phyloP scores from a whole-genome alignment of 2,797 vertebrate genomes.

The Siniperca obscura region DNA sequence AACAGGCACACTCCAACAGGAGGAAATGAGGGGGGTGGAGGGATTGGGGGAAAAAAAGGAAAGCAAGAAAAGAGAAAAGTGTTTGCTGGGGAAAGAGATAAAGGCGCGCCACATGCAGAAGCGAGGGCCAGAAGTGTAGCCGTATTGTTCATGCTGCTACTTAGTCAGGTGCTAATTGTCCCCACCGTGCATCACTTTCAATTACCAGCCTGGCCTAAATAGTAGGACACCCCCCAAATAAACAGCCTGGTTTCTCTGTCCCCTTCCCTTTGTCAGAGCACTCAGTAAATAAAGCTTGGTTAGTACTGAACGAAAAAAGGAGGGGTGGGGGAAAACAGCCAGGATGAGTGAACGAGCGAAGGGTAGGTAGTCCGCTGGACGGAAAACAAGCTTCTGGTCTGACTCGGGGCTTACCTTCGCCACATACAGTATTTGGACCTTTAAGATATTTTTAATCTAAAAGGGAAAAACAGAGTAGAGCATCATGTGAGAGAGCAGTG shows the following conservation, averaged over 20 bases:
- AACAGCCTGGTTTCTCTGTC: constrained; percentile 73
- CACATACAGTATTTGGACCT: constrained; percentile 86
- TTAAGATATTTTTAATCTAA: constrained; percentile 89
- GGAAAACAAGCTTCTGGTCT: constrained; percentile 61
- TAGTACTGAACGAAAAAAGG: constrained; percentile 76
- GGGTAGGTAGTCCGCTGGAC: constrained; percentile 63
- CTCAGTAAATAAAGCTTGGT: constrained; percentile 81
- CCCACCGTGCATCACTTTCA: constrained; percentile 80
- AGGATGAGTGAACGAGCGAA: constrained; percentile 78
- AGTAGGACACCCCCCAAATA: constrained; percentile 75
- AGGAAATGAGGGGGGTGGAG: constrained; percentile 67
- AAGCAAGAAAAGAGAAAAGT: constrained; percentile 74
- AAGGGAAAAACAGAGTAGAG: constrained; percentile 83
- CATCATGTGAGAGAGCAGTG: constrained; percentile 78
- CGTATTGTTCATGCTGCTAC: constrained; percentile 87
- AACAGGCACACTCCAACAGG: constrained; percentile 87
- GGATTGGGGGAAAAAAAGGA: background rate
- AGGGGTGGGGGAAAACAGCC: constrained; percentile 55
- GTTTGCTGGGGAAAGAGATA: constrained; percentile 80
- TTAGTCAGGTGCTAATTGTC: constrained; percentile 86
- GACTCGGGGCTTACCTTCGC: constrained; percentile 91
- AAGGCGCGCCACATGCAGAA: constrained; percentile 87
- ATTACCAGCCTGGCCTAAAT: constrained; percentile 81
- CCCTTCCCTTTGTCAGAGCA: constrained; percentile 74
- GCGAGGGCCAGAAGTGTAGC: constrained; percentile 82